Base-by-base conservation (phyloP, 2,797 vertebrate genomes). In the Sebastes taczanowskii region DNA sequence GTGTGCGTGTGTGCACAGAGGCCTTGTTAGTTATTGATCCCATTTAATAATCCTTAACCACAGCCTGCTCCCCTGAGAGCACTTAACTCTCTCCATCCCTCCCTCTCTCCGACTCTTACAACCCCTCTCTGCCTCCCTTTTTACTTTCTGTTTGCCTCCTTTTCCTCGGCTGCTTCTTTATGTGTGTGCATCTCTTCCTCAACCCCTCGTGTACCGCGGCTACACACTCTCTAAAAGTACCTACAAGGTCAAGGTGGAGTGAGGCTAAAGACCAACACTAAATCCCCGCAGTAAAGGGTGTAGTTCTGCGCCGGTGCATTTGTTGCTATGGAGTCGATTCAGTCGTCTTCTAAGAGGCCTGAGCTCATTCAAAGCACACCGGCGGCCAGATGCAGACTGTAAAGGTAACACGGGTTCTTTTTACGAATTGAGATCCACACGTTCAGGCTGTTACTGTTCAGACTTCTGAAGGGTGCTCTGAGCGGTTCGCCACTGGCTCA, bases 11-110 rank as follows among this genome's bases (percentile, higher is more conserved):
- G 23, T 23, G 73, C 23, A 2, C 78, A 69, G 53, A 88, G 74
- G 70, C 77, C 91, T 94, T 93, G 93, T 95, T 94, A 92, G 89
- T 87, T 95, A 95, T 95, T 94, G 94, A 95, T 94, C 88, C 85
- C 80, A 85, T 93, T 95, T 92, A 94, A 94, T 95, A 94, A 93
- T 91, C 92, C 84, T 86, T 89, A 91, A 91, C 88, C 88, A 90
- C 84, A 84, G 87, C 81, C 90, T 85, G 23, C 78, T 90, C 92
- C 85, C 85, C 71, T 74, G 90, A 86, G 92, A 92, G 92, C 92
- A 92, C 93, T 96, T 94, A 94, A 88, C 88, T 86, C 75, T 75
- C 59, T 78, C 35, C 2, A 18, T 49, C 32, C 27, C 4, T 27
- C 27, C 13, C 13, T 38, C 35, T 71, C 23, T 53, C 80, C 38